phyloP scores from a whole-genome alignment of 2,113 vertebrate species.

The Caloenas nicobarica region DNA sequence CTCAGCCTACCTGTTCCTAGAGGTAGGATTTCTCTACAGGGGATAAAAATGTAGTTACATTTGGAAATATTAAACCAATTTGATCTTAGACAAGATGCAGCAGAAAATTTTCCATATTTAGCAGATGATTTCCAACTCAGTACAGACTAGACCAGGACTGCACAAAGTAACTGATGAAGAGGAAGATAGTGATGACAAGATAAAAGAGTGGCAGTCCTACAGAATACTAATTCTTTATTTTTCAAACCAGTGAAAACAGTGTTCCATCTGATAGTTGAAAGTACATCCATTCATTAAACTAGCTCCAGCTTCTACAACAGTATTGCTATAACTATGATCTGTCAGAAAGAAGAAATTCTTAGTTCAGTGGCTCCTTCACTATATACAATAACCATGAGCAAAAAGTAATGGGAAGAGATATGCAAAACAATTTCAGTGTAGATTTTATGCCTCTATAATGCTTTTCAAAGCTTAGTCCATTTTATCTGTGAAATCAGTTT shows the following conservation, averaged over 20 bases:
- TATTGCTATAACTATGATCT: not conserved
- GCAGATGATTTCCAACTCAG: not conserved
- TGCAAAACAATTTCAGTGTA: not conserved
- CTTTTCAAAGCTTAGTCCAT: not conserved
- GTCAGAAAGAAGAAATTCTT: not conserved
- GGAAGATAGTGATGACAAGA: not conserved
- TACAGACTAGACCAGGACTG: not conserved
- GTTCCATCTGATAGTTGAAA: slow-evolving; percentile 10
- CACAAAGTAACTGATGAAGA: not conserved
- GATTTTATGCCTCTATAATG: not conserved
- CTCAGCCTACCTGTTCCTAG: not conserved
- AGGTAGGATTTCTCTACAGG: not conserved
- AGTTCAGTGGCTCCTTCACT: not conserved
- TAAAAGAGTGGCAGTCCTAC: not conserved
- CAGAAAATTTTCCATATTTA: not conserved
- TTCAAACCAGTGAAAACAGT: not conserved
- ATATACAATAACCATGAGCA: not conserved
- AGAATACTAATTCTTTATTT: not conserved
- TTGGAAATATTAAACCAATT: not conserved
- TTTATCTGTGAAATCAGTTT: not conserved
- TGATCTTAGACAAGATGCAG: not conserved
- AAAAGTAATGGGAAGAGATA: not conserved
- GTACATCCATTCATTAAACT: not conserved
- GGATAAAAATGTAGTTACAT: not conserved
- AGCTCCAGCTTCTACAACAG: not conserved